Conservation (phyloP, 2,797 vertebrate genomes). For the Petrocephalus sullivani region DNA sequence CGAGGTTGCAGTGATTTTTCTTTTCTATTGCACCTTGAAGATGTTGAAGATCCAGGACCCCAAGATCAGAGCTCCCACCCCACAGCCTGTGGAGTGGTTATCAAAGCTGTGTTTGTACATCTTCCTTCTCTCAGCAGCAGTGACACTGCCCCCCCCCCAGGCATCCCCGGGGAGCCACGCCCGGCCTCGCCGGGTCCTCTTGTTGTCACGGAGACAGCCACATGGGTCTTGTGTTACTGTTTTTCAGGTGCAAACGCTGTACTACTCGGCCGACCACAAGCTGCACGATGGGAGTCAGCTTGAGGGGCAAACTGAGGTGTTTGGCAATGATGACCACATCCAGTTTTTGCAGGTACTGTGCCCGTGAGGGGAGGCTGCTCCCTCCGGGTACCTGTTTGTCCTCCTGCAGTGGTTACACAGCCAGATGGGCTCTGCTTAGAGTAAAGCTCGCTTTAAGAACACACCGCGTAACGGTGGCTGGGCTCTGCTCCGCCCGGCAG, state of each 20-base stretch:
- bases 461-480: not conserved
- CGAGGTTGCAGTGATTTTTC: not conserved
- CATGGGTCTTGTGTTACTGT: constrained; percentile 97
- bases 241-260: constrained; percentile 99
- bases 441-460: not conserved
- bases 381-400: not conserved
- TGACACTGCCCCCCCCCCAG: constrained; percentile 22
- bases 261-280: constrained; percentile 99
- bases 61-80: not conserved
- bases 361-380: not conserved
- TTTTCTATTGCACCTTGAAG: not conserved
- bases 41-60: not conserved
- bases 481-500: not conserved
- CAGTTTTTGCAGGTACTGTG: constrained; percentile 97
- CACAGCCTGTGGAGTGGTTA: not conserved
- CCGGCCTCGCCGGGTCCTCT: constrained; percentile 45
- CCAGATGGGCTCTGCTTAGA: not conserved
- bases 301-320: constrained; percentile 96
- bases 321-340: constrained; percentile 97
- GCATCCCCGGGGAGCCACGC: not conserved
- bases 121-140: constrained; percentile 44
- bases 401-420: not conserved
- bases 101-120: not conserved
- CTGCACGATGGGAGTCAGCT: constrained; percentile 96
- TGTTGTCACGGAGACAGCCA: constrained; percentile 88